Evolutionary conservation across 2,113 vertebrate species (phyloP).

Genomic region (Pipra filicauda): DNA sequence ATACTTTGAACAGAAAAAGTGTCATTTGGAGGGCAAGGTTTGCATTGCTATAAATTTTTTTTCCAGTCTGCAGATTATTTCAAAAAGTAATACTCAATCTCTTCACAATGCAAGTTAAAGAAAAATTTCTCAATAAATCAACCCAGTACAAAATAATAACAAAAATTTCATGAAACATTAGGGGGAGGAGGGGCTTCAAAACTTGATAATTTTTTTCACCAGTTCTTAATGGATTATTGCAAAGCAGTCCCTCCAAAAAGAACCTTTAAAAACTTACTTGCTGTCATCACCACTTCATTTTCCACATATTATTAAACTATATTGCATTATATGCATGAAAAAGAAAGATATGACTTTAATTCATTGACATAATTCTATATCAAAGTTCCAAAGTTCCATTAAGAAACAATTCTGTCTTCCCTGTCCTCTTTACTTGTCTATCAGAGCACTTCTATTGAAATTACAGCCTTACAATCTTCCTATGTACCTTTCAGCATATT

Average conservation of each 20-base stretch:
- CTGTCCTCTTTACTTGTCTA: not conserved
- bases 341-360: not conserved
- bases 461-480: not conserved
- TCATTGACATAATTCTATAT: not conserved
- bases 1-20: not conserved
- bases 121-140: not conserved
- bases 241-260: not conserved
- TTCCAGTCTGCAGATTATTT: not conserved
- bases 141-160: not conserved
- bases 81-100: not conserved
- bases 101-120: not conserved
- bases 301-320: not conserved
- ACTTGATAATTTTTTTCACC: not conserved
- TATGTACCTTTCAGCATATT: not conserved
- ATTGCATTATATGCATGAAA: not conserved
- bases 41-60: not conserved
- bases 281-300: not conserved
- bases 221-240: not conserved
- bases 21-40: not conserved
- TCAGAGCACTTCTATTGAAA: not conserved
- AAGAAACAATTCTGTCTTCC: not conserved
- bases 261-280: not conserved
- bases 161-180: not conserved
- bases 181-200: not conserved
- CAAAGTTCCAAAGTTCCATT: not conserved